Evolutionary conservation across 2,888 invertebrate genomes (phyloP), one percentile per base, ranked within the genome.

Genomic region (Troglohyphantes excavatus): DNA sequence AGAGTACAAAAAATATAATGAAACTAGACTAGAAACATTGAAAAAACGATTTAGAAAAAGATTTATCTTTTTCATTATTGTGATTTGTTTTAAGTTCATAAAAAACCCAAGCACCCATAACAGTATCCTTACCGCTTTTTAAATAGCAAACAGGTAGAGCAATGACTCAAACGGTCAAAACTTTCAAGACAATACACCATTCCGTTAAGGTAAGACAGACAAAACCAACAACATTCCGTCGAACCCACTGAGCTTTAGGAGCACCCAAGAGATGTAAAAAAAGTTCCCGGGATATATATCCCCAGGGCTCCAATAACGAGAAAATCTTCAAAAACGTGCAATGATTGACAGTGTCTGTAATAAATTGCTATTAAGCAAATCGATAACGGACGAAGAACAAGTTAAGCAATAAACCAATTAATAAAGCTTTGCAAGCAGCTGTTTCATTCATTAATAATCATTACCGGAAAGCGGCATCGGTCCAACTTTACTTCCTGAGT

Each of bases 391-490:
- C 88, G 73, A 82, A 88, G 81, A 88, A 88, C 88, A 73, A 81
- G 81, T 81, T 88, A 81, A 88, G 88, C 81, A 88, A 81, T 88
- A 82, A 82, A 75, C 88, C 88, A 88, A 88, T 88, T 88, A 88
- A 88, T 88, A 88, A 88, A 82, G 81, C 88, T 75, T 88, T 88
- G 88, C 81, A 27, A 81, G 88, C 81, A 88, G 81, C 81, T 88
- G 88, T 88, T 88, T 81, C 67, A 59, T 81, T 88, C 88, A 88
- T 88, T 88, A 88, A 88, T 88, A 88, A 88, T 82, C 88, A 88
- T 88, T 88, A 88, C 81, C 67, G 86, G 70, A 85, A 79, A 86
- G 85, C 78, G 43, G 78, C 86, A 78, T 86, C 76, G 79, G 72
- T 72, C 53, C 79, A 72, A 79, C 78, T 70, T 79, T 70, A 87